These are phyloP conservation scores for Caenorhabditis sp. DNA, from an alignment of 2,888 invertebrate species.

Conservation along the genomic window DNA sequence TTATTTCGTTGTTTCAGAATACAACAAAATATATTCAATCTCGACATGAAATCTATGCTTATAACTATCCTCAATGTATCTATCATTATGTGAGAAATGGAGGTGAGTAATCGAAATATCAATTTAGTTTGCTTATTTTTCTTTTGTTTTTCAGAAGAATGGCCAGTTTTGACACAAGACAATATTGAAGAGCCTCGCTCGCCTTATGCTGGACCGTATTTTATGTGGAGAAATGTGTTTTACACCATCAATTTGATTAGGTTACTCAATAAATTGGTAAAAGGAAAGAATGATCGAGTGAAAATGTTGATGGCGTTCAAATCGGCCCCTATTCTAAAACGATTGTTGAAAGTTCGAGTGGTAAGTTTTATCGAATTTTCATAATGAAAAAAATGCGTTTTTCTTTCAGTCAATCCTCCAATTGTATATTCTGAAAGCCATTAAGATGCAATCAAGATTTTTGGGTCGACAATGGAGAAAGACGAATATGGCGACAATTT, in stretches of 20 bases:
- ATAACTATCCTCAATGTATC: conserved; percentile 66
- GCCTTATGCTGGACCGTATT: conserved; percentile 72
- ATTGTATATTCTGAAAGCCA: conserved; percentile 91
- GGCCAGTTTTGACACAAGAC: conserved; percentile 66
- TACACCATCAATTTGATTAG: conserved; percentile 92
- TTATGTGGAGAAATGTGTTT: conserved; percentile 97
- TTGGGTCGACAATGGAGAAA: conserved; percentile 98
- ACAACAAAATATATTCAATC: conserved; percentile 79
- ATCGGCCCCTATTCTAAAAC: conserved; percentile 95
- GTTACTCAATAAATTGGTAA: conserved; percentile 95
- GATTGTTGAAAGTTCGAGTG: conserved; percentile 82
- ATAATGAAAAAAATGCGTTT: not conserved
- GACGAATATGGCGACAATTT: conserved; percentile 98
- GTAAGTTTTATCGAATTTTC: conserved; percentile 70
- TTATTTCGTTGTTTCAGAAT: conserved; percentile 28
- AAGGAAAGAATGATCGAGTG: conserved; percentile 96
- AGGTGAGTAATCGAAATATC: too few species aligned
- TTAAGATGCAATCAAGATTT: conserved; percentile 99
- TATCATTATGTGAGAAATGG: conserved; percentile 65
- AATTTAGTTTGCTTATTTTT: too few species aligned
- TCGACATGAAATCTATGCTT: conserved; percentile 78
- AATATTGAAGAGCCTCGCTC: conserved; percentile 57
- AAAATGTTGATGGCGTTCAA: conserved; percentile 97
- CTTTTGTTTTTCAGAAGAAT: conserved; percentile 65
- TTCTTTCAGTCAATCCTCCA: conserved; percentile 80